Evolutionary conservation across 30 jellyfish, hydroid and myxozoan genomes (phyloP).

Genomic region (Sanderia malayensis): DNA sequence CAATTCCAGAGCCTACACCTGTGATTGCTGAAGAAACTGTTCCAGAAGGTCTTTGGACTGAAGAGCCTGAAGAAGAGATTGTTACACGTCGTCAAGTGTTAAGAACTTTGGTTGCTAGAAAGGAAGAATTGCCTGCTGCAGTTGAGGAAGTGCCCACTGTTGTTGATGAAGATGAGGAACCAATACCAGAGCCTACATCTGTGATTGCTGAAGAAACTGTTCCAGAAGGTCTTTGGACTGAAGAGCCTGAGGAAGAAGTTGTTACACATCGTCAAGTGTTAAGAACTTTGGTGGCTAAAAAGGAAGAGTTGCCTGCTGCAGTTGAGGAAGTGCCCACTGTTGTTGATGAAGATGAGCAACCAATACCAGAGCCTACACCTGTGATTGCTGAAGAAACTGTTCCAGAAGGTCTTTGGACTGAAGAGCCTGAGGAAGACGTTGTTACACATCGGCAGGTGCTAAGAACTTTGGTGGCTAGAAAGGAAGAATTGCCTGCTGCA

Average conservation of each 20-base stretch:
- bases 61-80: constrained; percentile 21
- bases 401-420: too few species aligned
- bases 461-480: background rate
- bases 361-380: background rate
- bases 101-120: background rate
- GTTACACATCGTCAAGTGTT: background rate
- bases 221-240: too few species aligned
- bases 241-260: background rate
- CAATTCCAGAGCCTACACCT: background rate
- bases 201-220: background rate
- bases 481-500: background rate
- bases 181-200: background rate
- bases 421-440: background rate
- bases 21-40: background rate
- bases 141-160: background rate
- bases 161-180: background rate
- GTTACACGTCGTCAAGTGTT: background rate
- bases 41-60: constrained; percentile 1
- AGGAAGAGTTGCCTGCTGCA: background rate
- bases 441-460: background rate
- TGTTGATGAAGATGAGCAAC: background rate
- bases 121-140: background rate
- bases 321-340: background rate
- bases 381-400: background rate
- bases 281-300: background rate